These are phyloP conservation scores for Podotricha telesiphe DNA, from an alignment of 2,888 invertebrate species.

Conservation along the genomic window DNA sequence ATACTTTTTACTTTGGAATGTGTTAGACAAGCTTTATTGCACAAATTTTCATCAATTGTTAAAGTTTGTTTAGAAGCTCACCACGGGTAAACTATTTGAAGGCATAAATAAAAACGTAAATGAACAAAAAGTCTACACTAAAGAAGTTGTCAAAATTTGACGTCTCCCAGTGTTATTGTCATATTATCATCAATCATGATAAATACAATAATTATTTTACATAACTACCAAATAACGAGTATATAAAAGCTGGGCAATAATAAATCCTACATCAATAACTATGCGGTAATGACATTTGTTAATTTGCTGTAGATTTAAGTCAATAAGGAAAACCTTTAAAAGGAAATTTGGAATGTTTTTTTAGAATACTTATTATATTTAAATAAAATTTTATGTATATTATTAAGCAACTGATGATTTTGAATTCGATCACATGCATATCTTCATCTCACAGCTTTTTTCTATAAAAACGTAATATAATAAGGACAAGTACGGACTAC, in stretches of 20 bases:
- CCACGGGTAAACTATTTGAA: neutral
- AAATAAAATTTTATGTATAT: neutral
- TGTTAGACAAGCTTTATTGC: constrained; percentile 8
- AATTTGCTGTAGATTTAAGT: neutral
- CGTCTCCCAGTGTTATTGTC: constrained; percentile 5
- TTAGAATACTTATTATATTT: neutral
- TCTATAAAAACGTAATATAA: neutral
- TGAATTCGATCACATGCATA: neutral
- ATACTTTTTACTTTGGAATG: constrained; percentile 51
- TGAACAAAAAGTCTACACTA: constrained; percentile 9
- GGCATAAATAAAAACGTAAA: neutral
- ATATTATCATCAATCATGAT: neutral
- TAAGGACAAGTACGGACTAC: neutral
- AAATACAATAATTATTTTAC: neutral
- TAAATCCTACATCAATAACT: constrained; percentile 52
- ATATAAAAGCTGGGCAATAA: constrained; percentile 57
- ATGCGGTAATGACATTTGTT: constrained; percentile 49
- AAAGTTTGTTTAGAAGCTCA: constrained; percentile 18
- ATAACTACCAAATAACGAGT: neutral
- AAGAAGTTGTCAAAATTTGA: constrained; percentile 6
- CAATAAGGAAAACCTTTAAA: neutral
- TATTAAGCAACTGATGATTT: no score
- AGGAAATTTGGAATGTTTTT: neutral
- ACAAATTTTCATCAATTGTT: constrained; percentile 14
- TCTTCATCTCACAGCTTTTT: neutral